Conservation (phyloP, 2,113 vertebrate species). For the Rostratula benghalensis region DNA sequence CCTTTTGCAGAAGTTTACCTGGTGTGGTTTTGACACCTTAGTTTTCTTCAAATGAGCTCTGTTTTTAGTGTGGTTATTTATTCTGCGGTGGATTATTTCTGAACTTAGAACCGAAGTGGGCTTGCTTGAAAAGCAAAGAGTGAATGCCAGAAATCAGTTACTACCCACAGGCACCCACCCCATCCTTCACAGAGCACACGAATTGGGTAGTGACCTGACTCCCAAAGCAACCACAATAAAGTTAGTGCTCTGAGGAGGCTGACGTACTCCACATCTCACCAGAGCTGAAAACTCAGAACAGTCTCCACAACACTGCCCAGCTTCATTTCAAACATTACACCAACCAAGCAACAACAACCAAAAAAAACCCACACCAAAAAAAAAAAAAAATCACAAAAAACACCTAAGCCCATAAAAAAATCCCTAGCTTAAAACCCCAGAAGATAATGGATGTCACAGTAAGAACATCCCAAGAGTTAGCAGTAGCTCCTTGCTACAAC, state of each 20-base stretch:
- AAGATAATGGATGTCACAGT: neutral
- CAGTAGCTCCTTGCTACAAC: neutral
- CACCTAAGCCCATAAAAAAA: neutral
- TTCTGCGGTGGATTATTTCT: neutral
- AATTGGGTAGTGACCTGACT: neutral
- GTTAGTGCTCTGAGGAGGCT: neutral
- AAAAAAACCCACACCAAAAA: neutral
- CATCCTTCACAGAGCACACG: neutral
- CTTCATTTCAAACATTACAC: neutral
- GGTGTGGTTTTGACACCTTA: constrained; percentile 35
- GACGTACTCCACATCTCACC: neutral
- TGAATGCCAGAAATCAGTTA: neutral
- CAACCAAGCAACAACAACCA: neutral
- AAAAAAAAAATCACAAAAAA: neutral
- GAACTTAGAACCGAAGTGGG: neutral
- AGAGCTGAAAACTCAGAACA: neutral
- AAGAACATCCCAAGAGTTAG: neutral
- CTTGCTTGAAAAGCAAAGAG: constrained; percentile 10
- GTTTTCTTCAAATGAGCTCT: neutral
- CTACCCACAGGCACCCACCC: neutral
- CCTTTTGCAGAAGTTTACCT: neutral
- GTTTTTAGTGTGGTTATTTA: constrained; percentile 46
- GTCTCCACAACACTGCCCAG: neutral
- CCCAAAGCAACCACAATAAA: constrained; percentile 9
- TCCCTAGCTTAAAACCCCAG: neutral